phyloP scores from a whole-genome alignment of 2,113 vertebrate species.

The Petrocephalus zakoni region DNA sequence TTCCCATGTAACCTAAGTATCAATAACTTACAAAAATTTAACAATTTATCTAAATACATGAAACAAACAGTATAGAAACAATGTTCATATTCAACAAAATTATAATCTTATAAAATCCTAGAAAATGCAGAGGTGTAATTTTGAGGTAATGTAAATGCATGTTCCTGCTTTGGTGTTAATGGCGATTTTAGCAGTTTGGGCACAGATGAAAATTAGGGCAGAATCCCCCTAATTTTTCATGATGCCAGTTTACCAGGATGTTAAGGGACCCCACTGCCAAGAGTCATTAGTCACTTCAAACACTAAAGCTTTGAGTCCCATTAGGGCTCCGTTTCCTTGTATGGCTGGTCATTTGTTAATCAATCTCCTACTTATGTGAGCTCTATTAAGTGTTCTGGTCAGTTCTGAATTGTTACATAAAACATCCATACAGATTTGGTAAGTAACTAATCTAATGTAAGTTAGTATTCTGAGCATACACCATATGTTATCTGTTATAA shows the following conservation, averaged over 20 bases:
- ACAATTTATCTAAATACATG: neutral
- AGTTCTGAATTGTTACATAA: neutral
- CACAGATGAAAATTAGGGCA: neutral
- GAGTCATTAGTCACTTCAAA: neutral
- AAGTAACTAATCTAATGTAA: neutral
- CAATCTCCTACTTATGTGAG: neutral
- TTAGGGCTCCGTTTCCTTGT: neutral
- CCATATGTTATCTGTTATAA: neutral
- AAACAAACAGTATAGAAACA: neutral
- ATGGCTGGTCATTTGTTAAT: neutral
- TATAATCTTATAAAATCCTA: neutral
- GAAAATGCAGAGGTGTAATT: neutral
- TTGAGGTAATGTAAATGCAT: neutral
- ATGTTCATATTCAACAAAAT: neutral
- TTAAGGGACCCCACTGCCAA: neutral
- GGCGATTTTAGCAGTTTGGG: neutral
- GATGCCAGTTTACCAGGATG: neutral
- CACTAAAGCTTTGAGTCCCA: neutral
- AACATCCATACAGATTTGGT: neutral
- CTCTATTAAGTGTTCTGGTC: neutral
- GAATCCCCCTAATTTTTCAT: neutral
- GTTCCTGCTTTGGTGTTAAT: neutral
- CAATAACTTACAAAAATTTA: neutral
- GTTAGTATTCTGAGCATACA: constrained; percentile 9
- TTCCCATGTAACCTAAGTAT: neutral